Evolutionary conservation across 2,113 vertebrate genomes (phyloP).

Genomic region (Hypomesus transpacificus): DNA sequence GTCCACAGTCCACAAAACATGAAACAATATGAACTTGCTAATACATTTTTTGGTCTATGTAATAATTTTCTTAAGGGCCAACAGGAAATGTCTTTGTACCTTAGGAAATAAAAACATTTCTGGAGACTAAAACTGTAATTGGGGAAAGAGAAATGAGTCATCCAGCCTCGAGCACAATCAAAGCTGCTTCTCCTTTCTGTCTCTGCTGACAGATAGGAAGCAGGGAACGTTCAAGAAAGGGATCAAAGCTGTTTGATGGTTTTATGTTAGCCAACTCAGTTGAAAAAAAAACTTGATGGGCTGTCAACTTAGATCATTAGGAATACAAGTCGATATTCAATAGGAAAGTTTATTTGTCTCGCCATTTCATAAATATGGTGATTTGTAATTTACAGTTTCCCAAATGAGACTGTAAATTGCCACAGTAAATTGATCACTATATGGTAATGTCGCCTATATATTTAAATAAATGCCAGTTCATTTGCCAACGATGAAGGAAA

Average conservation of each 20-base stretch:
- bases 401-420: no score
- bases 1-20: no score
- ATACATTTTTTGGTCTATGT: no score
- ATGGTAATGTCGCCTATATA: no score
- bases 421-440: no score
- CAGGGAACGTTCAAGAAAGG: constrained; percentile 3
- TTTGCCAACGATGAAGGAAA: no score
- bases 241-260: constrained; percentile 20
- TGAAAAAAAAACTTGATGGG: background rate
- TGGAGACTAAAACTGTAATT: constrained; percentile 44
- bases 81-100: background rate
- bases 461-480: no score
- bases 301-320: constrained; percentile 13
- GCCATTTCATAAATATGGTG: background rate
- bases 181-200: constrained; percentile 42
- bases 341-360: background rate
- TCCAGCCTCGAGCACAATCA: constrained; percentile 47
- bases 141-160: constrained; percentile 52
- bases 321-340: background rate
- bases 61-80: no score
- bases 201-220: constrained; percentile 22
- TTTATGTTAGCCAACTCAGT: background rate
- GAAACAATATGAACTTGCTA: no score
- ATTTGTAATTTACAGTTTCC: background rate
- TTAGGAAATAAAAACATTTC: constrained; percentile 41